Evolutionary conservation across 2,797 vertebrate species (phyloP), one percentile per base, ranked within the genome.

Genomic region (Pseudomugil gertrudae): DNA sequence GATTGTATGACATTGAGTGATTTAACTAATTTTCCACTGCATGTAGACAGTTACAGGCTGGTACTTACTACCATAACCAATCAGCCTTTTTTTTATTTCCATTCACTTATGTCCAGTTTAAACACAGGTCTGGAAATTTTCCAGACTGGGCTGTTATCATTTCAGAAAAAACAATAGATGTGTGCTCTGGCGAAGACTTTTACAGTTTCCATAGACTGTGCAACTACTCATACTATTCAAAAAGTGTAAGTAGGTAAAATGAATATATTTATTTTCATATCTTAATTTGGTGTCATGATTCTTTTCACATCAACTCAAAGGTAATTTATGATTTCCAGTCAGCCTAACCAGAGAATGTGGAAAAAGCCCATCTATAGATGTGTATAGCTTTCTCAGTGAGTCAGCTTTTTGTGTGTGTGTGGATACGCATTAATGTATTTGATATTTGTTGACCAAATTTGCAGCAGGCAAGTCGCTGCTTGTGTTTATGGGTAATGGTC

Each of bases 391-490:
- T 10, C 9, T 57, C 50, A 27, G 1, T 54, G n/a, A 26, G 33
- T 14, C 35, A 52, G 21, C 57, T 69, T 86, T 27, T 56, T 50
- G 69, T 72, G 47, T 19, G 17, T 62, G 47, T 66, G 54, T 45
- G n/a, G n/a, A 88, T 86, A 88, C 92, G 92, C 75, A 60, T 85
- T 92, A 92, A 94, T 89, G 90, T 70, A 80, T 80, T 76, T 8
- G 24, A 84, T 94, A 96, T 95, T 91, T 94, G 94, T 95, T 96
- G 94, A 94, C 93, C 92, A 91, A 95, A 95, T 96, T 96, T 96
- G 92, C 89, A 85, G 89, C 79, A 87, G 95, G 92, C 97, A 96
- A 95, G 98, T 93, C 87, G 84, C 87, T 94, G 93, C 97, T 93
- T 90, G 96, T 85, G 90, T 73, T 60, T 90, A 83, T 88, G 93